A percentile compares a stretch with the other conserved stretches of the same genome.
Evolutionary conservation across 1,140 invertebrate species (phyloP).

Genomic region (Zophobas atratus): DNA sequence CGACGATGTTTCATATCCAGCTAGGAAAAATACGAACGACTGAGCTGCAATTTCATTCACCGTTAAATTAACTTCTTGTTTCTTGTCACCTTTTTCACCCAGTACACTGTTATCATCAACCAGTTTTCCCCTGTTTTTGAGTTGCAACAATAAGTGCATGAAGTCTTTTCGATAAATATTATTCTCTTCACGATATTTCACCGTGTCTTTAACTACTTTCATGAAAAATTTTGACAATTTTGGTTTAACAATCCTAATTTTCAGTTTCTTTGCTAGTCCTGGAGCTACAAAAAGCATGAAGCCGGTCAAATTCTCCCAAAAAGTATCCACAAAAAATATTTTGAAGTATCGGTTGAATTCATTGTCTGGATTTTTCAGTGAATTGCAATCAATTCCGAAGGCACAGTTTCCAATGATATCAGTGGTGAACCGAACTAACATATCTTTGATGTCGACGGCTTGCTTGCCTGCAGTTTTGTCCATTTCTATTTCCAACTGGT

Average conservation of each 20-base stretch:
- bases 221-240: constrained; percentile 59
- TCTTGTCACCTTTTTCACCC: constrained; percentile 51
- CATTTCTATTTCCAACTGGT: constrained; percentile 67
- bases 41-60: not conserved
- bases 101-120: constrained; percentile 37
- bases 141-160: constrained; percentile 48
- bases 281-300: constrained; percentile 6
- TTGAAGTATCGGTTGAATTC: constrained; percentile 69
- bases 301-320: not conserved
- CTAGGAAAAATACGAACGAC: constrained; percentile 64
- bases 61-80: not conserved
- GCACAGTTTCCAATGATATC: constrained; percentile 73
- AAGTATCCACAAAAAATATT: constrained; percentile 4
- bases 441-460: constrained; percentile 66
- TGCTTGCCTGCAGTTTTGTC: constrained; percentile 36
- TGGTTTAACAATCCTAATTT: not conserved
- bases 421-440: constrained; percentile 69
- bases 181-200: constrained; percentile 61
- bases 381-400: constrained; percentile 72
- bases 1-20: constrained; percentile 69
- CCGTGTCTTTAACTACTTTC: constrained; percentile 53
- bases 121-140: constrained; percentile 61
- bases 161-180: constrained; percentile 50
- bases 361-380: constrained; percentile 69
- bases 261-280: not conserved